Evolutionary conservation across 1,140 invertebrate species (phyloP), one percentile per base, ranked within the genome.

Genomic region (Tetragnatha versicolor): DNA sequence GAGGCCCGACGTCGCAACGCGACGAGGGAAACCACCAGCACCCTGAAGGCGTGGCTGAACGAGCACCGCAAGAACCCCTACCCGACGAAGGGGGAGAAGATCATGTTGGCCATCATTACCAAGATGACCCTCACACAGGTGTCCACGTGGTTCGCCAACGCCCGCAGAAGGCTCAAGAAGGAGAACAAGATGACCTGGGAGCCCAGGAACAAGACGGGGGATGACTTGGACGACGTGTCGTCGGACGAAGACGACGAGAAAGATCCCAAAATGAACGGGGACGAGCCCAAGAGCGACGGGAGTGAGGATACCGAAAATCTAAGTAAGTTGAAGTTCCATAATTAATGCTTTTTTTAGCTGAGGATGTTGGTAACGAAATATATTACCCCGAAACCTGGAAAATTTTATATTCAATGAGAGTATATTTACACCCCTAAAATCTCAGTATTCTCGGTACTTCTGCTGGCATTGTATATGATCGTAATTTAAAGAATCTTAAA

Each of bases 11-110:
- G 97, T 81, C 98, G 98, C 88, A 98, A 99, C 88, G 97, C 97
- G 22, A 98, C 97, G 22, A 87, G 97, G 70, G 97, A 99, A 87
- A 98, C 96, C 25, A 98, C 97, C 22, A 96, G 93, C 85, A 98
- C 96, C 5, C 87, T 99, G 5, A 98, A 98, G 87, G 88, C 89
- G 89, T 98, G 97, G 98, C 87, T 98, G 89, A 82, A 91, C 91
- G 85, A 98, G 92, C 89, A 93, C 92, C 93, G 88, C 90, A 98
- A 88, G 92, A 98, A 90, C 83, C 89, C 89, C 1, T 90, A 90
- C 82, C 89, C 89, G 5, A 89, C 88, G 1, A 90, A 90, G 83
- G 88, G 88, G 4, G 89, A 90, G 81, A 90, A 90, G 83, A 88
- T 89, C 39, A 88, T 90, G 86, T 82, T 90, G 79, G 89, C 89